Evolutionary conservation across 2,797 vertebrate species (phyloP).

Genomic region (Pseudochirops cupreus): DNA sequence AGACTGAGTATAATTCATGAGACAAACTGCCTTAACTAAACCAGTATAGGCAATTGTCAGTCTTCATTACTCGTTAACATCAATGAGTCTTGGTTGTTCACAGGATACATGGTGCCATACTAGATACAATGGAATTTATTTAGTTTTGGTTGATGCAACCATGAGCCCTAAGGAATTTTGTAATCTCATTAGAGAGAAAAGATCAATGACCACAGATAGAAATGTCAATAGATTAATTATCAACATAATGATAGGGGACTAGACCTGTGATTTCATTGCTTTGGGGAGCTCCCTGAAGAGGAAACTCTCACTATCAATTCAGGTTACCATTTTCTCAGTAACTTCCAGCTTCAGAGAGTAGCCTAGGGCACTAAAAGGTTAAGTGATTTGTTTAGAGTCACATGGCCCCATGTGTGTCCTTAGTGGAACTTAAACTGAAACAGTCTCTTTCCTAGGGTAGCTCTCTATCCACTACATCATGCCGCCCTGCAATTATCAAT

Average conservation of each 20-base stretch:
- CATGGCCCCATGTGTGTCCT: not conserved
- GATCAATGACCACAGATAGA: not conserved
- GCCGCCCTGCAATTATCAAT: not conserved
- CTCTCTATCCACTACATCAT: not conserved
- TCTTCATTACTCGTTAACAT: not conserved
- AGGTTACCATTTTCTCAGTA: not conserved
- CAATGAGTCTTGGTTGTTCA: not conserved
- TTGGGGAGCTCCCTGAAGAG: not conserved
- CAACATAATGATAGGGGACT: not conserved
- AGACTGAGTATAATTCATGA: not conserved
- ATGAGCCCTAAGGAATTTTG: not conserved
- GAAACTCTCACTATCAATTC: not conserved
- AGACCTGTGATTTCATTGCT: not conserved
- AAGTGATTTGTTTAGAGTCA: not conserved
- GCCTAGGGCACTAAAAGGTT: not conserved
- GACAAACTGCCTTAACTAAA: not conserved
- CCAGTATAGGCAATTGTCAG: not conserved
- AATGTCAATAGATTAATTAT: slow-evolving; percentile 10
- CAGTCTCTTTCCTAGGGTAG: not conserved
- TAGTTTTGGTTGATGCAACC: not conserved
- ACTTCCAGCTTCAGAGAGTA: not conserved
- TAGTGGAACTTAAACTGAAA: not conserved
- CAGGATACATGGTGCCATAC: not conserved
- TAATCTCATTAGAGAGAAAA: not conserved
- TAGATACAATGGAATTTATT: not conserved